Base-by-base conservation (phyloP, 2,113 vertebrate species). In the Vulpes vulpes region DNA sequence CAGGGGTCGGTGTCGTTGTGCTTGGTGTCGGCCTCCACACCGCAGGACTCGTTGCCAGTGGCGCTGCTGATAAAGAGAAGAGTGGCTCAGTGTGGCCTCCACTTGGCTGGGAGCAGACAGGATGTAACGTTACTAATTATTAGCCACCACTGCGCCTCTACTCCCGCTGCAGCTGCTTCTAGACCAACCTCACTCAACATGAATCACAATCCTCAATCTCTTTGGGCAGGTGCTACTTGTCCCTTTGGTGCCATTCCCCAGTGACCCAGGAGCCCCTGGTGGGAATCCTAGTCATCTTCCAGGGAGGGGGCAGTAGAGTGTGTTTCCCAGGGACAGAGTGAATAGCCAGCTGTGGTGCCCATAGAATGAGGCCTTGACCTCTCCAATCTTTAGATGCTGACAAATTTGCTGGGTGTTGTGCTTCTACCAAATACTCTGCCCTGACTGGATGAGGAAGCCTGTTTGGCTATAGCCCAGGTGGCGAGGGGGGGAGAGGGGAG, bases 1-100 rank as follows among this genome's bases (percentile, higher is more conserved):
- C 99, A 99, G 3, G 95, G 97, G 60, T 99, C 99, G 0, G 99
- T 99, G 89, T 99, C 99, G 0, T 99, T 99, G 98, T 99, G 99
- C 97, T 99, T 99, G 86, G 99, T 96, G 87, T 98, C 98, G 15
- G 98, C 98, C 90, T 99, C 99, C 62, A 99, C 98, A 0, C 98
- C 99, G 94, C 99, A 99, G 25, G 99, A 99, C 97, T 99, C 99
- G 79, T 99, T 99, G 92, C 99, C 99, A 49, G 96, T 96, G 73
- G 96, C 25, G 3, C 97, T 97, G 97, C 96, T 95, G 95, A 30
- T 51, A 14, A 23, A 82, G 91, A 97, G 97, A 87, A 90, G 35
- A 76, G 95, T 0, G 80, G 62, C 59, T 94, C 55, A 19, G 89
- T 0, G 17, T 1, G 51, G 62, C 57, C 32, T 43, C 51, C 0